Conservation (phyloP, 2,888 invertebrate species). For the Parasteatoda lunata region DNA sequence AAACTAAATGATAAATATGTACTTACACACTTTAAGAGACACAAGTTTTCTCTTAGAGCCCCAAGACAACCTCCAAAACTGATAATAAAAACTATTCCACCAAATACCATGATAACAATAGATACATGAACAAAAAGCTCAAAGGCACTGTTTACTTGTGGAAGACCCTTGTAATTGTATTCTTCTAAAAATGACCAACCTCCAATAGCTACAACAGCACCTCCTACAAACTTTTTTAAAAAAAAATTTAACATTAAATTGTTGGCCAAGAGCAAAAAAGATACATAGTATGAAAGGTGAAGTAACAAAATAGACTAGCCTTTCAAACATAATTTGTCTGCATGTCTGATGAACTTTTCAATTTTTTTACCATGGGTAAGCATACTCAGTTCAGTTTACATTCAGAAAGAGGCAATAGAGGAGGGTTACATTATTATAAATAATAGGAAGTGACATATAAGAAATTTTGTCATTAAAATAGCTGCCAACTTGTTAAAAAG, state of each 20-base stretch:
- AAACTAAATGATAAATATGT: not conserved
- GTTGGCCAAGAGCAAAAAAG: too few relatives aligned
- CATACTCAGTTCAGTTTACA: too few relatives aligned
- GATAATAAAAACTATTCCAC: constrained; percentile 92
- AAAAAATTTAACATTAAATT: not conserved
- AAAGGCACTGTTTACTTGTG: constrained; percentile 87
- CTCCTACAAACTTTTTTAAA: constrained; percentile 85
- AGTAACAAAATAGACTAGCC: too few relatives aligned
- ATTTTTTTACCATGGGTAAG: too few relatives aligned
- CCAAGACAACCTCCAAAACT: constrained; percentile 96
- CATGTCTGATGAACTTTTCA: too few relatives aligned
- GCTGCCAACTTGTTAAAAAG: too few relatives aligned
- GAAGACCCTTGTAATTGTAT: constrained; percentile 86
- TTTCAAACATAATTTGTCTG: too few relatives aligned
- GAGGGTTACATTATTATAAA: too few relatives aligned
- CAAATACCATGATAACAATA: constrained; percentile 90
- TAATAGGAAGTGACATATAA: too few relatives aligned
- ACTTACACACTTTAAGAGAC: constrained; percentile 91
- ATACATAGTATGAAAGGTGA: too few relatives aligned
- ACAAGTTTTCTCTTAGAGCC: constrained; percentile 91
- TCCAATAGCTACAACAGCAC: constrained; percentile 88
- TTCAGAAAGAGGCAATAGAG: too few relatives aligned
- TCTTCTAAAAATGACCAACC: constrained; percentile 94
- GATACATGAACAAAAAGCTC: constrained; percentile 91
- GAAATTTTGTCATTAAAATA: too few relatives aligned